Evolutionary conservation across 1,140 invertebrate genomes (phyloP).

Genomic region (Sesamia nonagrioides): DNA sequence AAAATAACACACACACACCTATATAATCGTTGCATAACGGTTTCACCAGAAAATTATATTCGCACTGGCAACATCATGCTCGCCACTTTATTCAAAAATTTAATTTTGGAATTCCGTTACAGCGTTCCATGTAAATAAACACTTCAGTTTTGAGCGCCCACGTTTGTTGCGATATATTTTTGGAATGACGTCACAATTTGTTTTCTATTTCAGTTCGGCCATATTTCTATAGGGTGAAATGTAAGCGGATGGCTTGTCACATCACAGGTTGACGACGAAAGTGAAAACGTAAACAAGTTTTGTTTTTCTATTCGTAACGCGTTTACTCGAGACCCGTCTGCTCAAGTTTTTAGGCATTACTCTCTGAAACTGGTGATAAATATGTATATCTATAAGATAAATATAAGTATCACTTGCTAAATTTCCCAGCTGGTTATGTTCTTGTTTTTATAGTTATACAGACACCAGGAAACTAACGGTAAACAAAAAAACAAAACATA

Average conservation of each 20-base stretch:
- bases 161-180: constrained; percentile 14
- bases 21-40: constrained; percentile 10
- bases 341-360: background rate
- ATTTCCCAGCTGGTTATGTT: too few relatives aligned
- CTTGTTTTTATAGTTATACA: too few relatives aligned
- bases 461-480: background rate
- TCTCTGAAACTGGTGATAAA: background rate
- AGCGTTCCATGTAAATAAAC: constrained; percentile 13
- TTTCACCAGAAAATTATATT: constrained; percentile 32
- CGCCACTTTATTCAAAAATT: constrained; percentile 25
- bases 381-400: too few relatives aligned
- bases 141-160: constrained; percentile 8
- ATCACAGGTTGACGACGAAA: constrained; percentile 27
- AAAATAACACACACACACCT: background rate
- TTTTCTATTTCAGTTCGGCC: constrained; percentile 1
- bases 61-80: constrained; percentile 12
- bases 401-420: too few relatives aligned
- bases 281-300: constrained; percentile 39
- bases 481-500: too few relatives aligned
- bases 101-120: constrained; percentile 32
- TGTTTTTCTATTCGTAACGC: constrained; percentile 39
- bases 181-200: constrained; percentile 15
- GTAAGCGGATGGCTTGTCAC: constrained; percentile 3
- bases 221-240: constrained; percentile 3
- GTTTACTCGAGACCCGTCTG: constrained; percentile 34